Evolutionary conservation across 2,113 vertebrate genomes (phyloP).

Genomic region (Fregetta grallaria): DNA sequence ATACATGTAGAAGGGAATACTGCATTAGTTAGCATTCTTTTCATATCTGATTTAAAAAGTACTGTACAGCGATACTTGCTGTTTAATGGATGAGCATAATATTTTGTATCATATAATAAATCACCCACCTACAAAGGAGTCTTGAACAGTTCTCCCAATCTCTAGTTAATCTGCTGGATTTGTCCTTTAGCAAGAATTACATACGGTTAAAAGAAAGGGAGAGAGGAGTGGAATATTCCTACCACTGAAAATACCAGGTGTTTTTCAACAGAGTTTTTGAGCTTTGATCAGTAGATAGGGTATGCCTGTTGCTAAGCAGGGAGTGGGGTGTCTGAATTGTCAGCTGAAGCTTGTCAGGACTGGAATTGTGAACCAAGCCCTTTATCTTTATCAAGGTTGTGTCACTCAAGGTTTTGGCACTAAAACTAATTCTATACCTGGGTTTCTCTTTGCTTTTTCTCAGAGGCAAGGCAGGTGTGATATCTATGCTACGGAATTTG

Average conservation of each 20-base stretch:
- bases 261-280: conserved; percentile 53
- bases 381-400: conserved; percentile 7
- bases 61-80: conserved; percentile 58
- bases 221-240: conserved; percentile 9
- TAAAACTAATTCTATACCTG: conserved; percentile 60
- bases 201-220: conserved; percentile 36
- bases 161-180: conserved; percentile 73
- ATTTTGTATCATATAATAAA: conserved; percentile 75
- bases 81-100: conserved; percentile 78
- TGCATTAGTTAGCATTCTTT: conserved; percentile 72
- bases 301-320: conserved; percentile 49
- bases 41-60: conserved; percentile 74
- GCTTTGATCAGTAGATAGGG: conserved; percentile 74
- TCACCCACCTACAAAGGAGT: conserved; percentile 72
- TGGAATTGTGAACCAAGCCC: conserved; percentile 58
- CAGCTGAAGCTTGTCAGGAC: conserved; percentile 65
- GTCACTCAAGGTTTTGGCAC: conserved; percentile 67
- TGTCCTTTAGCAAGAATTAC: conserved; percentile 73
- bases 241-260: conserved; percentile 49
- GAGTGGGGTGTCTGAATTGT: conserved; percentile 71
- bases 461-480: conserved; percentile 98
- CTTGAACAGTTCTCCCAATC: conserved; percentile 62
- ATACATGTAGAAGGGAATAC: conserved; percentile 67
- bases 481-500: conserved; percentile 97
- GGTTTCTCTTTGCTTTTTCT: conserved; percentile 29